A percentile compares a stretch with the other conserved stretches of the same genome.
These are phyloP conservation scores for Suncus etruscus DNA, from an alignment of 2,113 vertebrate species.

Conservation along the genomic window DNA sequence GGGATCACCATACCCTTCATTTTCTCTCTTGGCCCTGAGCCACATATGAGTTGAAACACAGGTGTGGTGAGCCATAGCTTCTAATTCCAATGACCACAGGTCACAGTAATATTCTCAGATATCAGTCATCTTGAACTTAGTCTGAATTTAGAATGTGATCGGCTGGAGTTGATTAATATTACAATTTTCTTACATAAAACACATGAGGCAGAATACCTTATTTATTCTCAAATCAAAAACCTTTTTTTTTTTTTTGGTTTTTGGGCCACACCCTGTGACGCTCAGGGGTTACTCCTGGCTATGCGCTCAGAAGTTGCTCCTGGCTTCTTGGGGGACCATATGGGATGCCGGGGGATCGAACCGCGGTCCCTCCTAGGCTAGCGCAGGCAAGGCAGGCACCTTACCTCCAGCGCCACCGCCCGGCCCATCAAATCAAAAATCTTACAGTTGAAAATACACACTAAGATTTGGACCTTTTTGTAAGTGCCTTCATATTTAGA, in stretches of 20 bases:
- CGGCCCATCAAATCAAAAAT: slow-evolving; percentile 37
- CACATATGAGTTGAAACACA: neutral
- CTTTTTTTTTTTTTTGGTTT: too few relatives aligned
- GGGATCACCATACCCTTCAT: too few relatives aligned
- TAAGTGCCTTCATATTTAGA: neutral
- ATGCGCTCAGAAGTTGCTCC: too few relatives aligned
- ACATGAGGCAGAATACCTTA: neutral
- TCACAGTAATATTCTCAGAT: neutral
- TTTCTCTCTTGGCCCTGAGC: neutral
- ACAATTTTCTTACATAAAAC: neutral
- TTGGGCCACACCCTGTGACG: too few relatives aligned
- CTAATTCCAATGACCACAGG: neutral
- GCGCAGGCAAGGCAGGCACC: too few relatives aligned
- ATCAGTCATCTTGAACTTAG: slow-evolving; percentile 9
- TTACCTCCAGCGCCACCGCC: too few relatives aligned
- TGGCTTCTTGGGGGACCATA: too few relatives aligned
- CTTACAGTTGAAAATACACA: slow-evolving; percentile 16
- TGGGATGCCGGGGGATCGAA: too few relatives aligned
- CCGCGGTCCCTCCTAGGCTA: too few relatives aligned
- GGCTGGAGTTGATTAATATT: neutral
- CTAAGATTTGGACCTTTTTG: neutral
- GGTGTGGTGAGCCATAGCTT: too few relatives aligned
- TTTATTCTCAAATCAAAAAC: neutral
- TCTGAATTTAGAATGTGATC: neutral
- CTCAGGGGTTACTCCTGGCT: too few relatives aligned